Evolutionary conservation across 2,888 invertebrate genomes (phyloP), one percentile per base, ranked within the genome.

Genomic region (Pseudanteris insignis): DNA sequence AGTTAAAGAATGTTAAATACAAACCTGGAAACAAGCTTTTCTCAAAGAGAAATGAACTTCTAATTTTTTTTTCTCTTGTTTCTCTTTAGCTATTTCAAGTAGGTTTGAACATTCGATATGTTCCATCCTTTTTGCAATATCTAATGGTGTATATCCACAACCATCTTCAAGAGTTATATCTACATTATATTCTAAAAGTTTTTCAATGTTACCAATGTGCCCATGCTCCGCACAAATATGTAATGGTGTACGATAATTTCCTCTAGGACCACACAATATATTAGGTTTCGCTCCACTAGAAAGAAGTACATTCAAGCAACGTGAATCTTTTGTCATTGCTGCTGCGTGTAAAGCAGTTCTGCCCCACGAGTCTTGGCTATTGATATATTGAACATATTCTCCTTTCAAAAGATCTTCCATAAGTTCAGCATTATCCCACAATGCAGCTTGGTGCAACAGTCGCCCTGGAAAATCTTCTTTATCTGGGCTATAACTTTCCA

Each of bases 371-470:
- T 93, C 92, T 32, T 86, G 85, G 15, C 88, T 88, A 75, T 91
- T 86, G 29, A 89, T 84, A 78, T 77, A 84, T 60, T 85, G 84
- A 63, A 70, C 75, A 64, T 86, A 82, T 43, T 89, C 88, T 0
- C 91, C 91, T 30, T 86, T 84, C 4, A 94, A 72, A 15, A 94
- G 82, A 79, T 93, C 93, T 72, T 88, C 87, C n/a, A 94, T 81
- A 1, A 94, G 83, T 74, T 94, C 93, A 10, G 89, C 86, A 74
- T 94, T 94, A 78, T 93, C 92, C 92, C 94, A 94, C 9, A 93
- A 79, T 0, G 93, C 92, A 8, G 93, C 92, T 88, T 91, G 91
- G 70, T 91, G 91, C 50, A 91, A 80, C 37, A 91, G 81, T 40
- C 90, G 86, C 2, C 91, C 91, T 62, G 88, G 89, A 76, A 90